Conservation (phyloP, 2,888 invertebrate genomes). For the Hedychridium roseum region DNA sequence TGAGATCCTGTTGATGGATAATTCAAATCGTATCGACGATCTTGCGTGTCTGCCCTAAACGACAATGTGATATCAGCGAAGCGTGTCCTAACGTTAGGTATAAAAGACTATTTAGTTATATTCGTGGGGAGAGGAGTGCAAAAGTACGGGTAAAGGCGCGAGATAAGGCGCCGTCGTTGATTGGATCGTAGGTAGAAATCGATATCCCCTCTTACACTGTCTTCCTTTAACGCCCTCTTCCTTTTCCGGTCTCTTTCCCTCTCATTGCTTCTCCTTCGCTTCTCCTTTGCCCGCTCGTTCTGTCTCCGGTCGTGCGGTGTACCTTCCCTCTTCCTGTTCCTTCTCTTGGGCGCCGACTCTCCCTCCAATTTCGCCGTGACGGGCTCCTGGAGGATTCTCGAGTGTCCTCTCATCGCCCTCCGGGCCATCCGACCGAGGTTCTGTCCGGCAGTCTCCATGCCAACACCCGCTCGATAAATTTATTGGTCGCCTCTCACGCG, state of each 20-base stretch:
- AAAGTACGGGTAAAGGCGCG: slow-evolving; percentile 46
- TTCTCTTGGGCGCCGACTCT: slow-evolving; percentile 26
- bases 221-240: too few relatives aligned
- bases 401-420: slow-evolving; percentile 61
- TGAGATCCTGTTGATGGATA: too few relatives aligned
- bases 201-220: slow-evolving; percentile 46
- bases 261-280: slow-evolving; percentile 30
- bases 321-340: slow-evolving; percentile 2
- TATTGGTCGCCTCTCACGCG: slow-evolving; percentile 61
- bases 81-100: too few relatives aligned
- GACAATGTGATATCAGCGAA: too few relatives aligned
- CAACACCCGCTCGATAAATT: slow-evolving; percentile 64
- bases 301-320: slow-evolving; percentile 17
- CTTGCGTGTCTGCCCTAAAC: too few relatives aligned
- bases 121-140: too few relatives aligned
- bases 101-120: too few relatives aligned
- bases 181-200: slow-evolving; percentile 62
- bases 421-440: slow-evolving; percentile 59
- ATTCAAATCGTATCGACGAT: too few relatives aligned
- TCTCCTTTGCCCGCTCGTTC: slow-evolving; percentile 20
- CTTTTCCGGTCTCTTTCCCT: slow-evolving; percentile 28
- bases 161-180: slow-evolving; percentile 60
- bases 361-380: slow-evolving; percentile 60
- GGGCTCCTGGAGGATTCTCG: slow-evolving; percentile 62
- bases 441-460: slow-evolving; percentile 64